Evolutionary conservation across 2,888 invertebrate species (phyloP), one percentile per base, ranked within the genome.

Genomic region (Idaea biselata): DNA sequence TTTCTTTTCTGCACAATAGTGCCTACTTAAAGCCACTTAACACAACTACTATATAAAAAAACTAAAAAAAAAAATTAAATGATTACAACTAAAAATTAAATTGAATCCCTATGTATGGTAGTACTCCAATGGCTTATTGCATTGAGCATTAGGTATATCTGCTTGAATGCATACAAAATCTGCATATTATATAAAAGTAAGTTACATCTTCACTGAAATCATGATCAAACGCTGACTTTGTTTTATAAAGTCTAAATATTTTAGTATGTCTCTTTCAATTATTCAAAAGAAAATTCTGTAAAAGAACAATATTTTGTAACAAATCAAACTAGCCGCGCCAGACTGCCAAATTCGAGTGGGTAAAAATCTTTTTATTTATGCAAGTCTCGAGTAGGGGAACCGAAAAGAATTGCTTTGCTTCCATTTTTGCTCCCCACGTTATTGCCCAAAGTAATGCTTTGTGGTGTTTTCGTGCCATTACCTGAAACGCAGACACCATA

Each of bases 401-500:
- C 44, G 44, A 44, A 44, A 82, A 74, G 75, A 73, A 81, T 81
- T 80, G 79, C 80, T 80, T 86, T 87, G 84, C 81, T 83, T 83
- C 83, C 84, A 84, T 87, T 85, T 84, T 83, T 80, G 79, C 82
- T 80, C 77, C 81, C 78, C 79, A 67, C 79, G 79, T 83, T 86
- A 87, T 81, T 78, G 80, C 81, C 74, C 69, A 74, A 75, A 81
- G 81, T 78, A 78, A 80, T 81, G 82, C 83, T 85, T 81, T 82
- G 87, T 82, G 88, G 89, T 89, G 87, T 89, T 87, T 91, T 89
- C 91, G 81, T 88, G 77, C 89, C 90, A 91, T 91, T 91, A 91
- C 91, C 89, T 89, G 89, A 78, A 74, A 84, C 89, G 88, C 88
- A 87, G 87, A 81, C 78, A 81, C 83, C 84, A 89, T 91, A 89